phyloP scores from a whole-genome alignment of 2,888 invertebrate species.

The Schizotus pectinicornis region DNA sequence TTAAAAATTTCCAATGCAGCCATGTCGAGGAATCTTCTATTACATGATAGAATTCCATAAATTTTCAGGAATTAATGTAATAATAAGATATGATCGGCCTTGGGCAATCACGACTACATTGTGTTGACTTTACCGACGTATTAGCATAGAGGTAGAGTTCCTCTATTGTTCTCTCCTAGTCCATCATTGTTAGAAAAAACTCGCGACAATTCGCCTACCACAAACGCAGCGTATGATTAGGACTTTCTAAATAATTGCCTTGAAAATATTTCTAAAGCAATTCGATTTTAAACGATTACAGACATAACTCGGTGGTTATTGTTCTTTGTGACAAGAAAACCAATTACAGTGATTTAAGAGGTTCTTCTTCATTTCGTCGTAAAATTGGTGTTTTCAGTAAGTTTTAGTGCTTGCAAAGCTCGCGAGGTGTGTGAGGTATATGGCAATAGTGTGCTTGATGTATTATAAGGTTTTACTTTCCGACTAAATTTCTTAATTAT shows the following conservation, averaged over 20 bases:
- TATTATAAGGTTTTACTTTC: too few species aligned
- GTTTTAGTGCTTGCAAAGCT: too few species aligned
- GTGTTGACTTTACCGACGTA: conserved; percentile 51
- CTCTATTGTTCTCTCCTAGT: conserved; percentile 22
- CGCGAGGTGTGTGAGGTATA: too few species aligned
- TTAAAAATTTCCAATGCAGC: background rate
- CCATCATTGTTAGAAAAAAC: conserved; percentile 8
- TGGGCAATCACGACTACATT: conserved; percentile 51
- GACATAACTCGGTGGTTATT: too few species aligned
- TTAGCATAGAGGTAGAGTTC: conserved; percentile 39
- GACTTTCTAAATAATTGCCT: conserved; percentile 22
- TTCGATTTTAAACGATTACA: too few species aligned
- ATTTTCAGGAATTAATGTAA: conserved; percentile 50
- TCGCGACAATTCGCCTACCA: conserved; percentile 18
- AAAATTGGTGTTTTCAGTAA: too few species aligned
- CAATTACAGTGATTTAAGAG: too few species aligned
- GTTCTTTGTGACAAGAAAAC: too few species aligned
- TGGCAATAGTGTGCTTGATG: too few species aligned
- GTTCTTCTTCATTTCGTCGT: too few species aligned
- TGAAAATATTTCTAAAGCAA: conserved; percentile 1
- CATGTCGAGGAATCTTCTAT: conserved; percentile 5
- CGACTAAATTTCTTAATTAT: too few species aligned
- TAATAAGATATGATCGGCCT: conserved; percentile 46
- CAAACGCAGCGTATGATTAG: conserved; percentile 15
- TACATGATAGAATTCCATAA: conserved; percentile 42